Conservation (phyloP, 2,113 vertebrate genomes). For the Plecturocebus donacophilus region DNA sequence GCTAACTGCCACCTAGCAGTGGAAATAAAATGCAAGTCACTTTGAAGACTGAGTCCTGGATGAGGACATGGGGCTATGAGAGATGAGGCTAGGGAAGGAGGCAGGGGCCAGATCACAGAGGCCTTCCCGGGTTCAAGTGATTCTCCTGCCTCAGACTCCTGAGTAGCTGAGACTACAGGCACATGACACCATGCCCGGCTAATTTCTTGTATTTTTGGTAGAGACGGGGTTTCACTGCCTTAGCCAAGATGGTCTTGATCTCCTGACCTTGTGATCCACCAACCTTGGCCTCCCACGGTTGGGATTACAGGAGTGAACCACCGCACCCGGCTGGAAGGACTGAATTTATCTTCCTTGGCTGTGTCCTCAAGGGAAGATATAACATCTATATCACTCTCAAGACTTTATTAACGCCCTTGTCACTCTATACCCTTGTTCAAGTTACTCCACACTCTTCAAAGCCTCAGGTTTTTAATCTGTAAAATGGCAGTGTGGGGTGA, state of each 20-base stretch:
- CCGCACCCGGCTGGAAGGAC: too few species aligned
- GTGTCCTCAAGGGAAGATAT: background rate
- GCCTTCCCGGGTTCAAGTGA: background rate
- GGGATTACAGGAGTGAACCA: too few species aligned
- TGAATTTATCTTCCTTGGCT: slow-evolving; percentile 3
- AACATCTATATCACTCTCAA: background rate
- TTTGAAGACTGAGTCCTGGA: background rate
- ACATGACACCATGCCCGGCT: too few species aligned
- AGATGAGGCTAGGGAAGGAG: background rate
- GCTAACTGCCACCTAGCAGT: background rate
- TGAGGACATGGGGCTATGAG: background rate
- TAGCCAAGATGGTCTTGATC: too few species aligned
- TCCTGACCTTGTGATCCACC: too few species aligned
- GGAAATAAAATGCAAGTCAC: background rate
- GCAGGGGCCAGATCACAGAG: background rate
- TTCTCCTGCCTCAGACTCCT: too few species aligned
- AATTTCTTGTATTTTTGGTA: too few species aligned
- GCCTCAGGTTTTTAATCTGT: background rate
- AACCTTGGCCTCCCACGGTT: too few species aligned
- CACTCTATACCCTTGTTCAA: background rate
- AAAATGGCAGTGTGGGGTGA: background rate
- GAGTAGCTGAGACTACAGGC: too few species aligned
- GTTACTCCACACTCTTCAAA: background rate
- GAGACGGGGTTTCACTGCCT: too few species aligned
- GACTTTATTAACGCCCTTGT: background rate